Conservation (phyloP, 2,888 invertebrate genomes). For the Beris morrisii region DNA sequence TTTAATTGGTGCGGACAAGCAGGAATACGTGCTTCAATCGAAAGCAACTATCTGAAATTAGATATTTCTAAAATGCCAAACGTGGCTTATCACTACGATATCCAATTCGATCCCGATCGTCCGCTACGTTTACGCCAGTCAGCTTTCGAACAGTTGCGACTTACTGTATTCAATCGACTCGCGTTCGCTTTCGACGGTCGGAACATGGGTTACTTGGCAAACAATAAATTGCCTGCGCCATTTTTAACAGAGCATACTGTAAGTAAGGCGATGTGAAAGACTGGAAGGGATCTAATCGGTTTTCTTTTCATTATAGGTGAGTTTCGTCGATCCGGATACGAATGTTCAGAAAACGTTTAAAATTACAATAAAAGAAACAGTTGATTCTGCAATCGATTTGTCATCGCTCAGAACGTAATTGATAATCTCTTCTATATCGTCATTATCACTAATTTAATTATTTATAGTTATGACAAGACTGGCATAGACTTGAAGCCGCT, state of each 20-base stretch:
- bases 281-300: background rate
- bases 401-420: conserved; percentile 47
- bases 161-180: conserved; percentile 46
- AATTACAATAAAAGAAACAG: conserved; percentile 48
- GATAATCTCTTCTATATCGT: background rate
- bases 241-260: background rate
- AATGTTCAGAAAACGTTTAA: conserved; percentile 39
- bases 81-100: conserved; percentile 78
- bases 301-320: conserved; percentile 17
- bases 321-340: conserved; percentile 40
- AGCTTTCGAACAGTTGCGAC: conserved; percentile 56
- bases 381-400: conserved; percentile 45
- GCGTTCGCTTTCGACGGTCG: conserved; percentile 73
- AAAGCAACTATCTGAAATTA: conserved; percentile 69
- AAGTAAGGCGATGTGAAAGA: background rate
- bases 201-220: conserved; percentile 64
- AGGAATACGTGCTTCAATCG: conserved; percentile 57
- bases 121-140: conserved; percentile 65
- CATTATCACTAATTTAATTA: background rate
- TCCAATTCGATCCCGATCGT: conserved; percentile 67
- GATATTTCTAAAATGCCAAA: conserved; percentile 57
- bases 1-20: conserved; percentile 1
- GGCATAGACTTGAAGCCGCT: conserved; percentile 53
- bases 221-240: conserved; percentile 38
- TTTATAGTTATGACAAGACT: conserved; percentile 47